phyloP scores from a whole-genome alignment of 2,888 invertebrate species.

The Hesperia comma region DNA sequence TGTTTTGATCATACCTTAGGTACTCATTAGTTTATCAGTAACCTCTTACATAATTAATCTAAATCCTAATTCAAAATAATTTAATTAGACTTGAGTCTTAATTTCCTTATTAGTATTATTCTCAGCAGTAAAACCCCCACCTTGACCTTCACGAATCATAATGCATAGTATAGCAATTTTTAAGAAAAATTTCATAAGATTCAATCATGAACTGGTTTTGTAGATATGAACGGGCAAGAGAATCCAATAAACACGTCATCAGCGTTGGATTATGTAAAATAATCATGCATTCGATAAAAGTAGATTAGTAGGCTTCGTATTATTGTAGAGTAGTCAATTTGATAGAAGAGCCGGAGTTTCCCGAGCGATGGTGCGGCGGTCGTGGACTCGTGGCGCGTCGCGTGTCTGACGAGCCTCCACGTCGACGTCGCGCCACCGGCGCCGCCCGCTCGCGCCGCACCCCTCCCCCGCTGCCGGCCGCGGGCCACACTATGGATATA shows the following conservation, averaged over 20 bases:
- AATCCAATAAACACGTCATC: slow-evolving; percentile 2
- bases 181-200: background rate
- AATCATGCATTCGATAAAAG: background rate
- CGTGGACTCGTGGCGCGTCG: slow-evolving; percentile 75
- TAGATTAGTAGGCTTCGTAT: background rate
- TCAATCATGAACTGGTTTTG: background rate
- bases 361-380: slow-evolving; percentile 52
- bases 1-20: too few species aligned
- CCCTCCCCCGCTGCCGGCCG: slow-evolving; percentile 53
- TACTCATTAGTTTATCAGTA: too few species aligned
- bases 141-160: background rate
- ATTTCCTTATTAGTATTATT: background rate
- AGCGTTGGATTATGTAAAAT: background rate
- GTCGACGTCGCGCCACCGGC: slow-evolving; percentile 78
- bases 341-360: slow-evolving; percentile 6
- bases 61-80: too few species aligned
- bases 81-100: background rate
- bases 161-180: background rate
- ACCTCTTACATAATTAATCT: too few species aligned
- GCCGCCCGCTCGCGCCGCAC: slow-evolving; percentile 49
- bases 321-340: background rate
- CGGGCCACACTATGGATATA: slow-evolving; percentile 46
- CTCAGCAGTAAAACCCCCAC: background rate
- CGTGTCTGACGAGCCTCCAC: slow-evolving; percentile 81
- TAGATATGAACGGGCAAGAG: background rate